Evolutionary conservation across 2,113 vertebrate species (phyloP).

Genomic region (Naja naja): DNA sequence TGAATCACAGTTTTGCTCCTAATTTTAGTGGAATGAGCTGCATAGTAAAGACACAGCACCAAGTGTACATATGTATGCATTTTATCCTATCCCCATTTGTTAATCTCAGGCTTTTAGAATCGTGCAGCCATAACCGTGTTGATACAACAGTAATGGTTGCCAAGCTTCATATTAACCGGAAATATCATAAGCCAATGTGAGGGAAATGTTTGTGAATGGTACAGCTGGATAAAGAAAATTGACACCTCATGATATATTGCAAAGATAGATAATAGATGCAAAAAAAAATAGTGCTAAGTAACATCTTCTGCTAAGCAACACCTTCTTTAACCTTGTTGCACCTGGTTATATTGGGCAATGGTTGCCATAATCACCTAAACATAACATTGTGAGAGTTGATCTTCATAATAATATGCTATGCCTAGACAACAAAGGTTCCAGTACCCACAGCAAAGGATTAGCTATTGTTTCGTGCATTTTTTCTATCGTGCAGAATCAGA

Average conservation of each 20-base stretch:
- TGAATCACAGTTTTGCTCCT: slow-evolving; percentile 35
- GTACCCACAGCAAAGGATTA: neutral
- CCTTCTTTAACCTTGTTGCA: neutral
- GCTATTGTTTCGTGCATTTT: neutral
- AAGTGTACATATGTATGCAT: neutral
- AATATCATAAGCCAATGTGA: neutral
- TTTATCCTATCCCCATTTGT: neutral
- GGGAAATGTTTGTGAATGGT: neutral
- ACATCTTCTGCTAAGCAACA: neutral
- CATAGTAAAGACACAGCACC: neutral
- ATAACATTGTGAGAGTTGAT: neutral
- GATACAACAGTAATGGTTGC: neutral
- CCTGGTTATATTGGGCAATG: neutral
- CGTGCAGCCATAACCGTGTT: neutral
- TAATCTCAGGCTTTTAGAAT: neutral
- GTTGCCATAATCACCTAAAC: neutral
- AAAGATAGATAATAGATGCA: neutral
- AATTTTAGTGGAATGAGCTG: slow-evolving; percentile 27
- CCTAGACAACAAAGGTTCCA: neutral
- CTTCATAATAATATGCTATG: neutral
- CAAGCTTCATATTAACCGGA: neutral
- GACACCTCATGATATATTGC: neutral
- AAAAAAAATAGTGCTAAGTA: neutral
- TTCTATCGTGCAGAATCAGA: neutral
- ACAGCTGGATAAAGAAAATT: neutral